These are phyloP conservation scores for Campylorhamphus procurvoides DNA, from an alignment of 2,113 vertebrate species.

Conservation along the genomic window DNA sequence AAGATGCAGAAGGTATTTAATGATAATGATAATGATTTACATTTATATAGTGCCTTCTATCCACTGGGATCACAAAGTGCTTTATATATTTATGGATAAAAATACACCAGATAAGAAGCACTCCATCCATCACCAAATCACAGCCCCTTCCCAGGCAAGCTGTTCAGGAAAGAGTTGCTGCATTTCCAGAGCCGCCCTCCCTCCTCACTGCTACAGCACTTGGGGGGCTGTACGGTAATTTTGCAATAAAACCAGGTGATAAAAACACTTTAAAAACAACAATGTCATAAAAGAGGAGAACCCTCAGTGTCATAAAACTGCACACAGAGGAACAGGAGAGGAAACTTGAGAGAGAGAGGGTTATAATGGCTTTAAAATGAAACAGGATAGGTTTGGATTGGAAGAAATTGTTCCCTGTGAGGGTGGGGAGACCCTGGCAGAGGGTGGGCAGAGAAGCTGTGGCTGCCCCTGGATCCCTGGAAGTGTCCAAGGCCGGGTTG, in stretches of 20 bases:
- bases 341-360: background rate
- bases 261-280: constrained; percentile 65
- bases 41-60: constrained; percentile 54
- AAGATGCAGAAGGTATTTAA: constrained; percentile 64
- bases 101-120: constrained; percentile 7
- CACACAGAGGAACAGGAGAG: background rate
- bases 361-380: background rate
- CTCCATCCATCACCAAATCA: constrained; percentile 26
- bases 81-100: constrained; percentile 41
- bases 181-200: background rate
- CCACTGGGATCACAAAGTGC: constrained; percentile 24
- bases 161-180: background rate
- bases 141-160: constrained; percentile 5
- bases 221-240: constrained; percentile 2
- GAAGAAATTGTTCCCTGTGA: background rate
- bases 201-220: background rate
- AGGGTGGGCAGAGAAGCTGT: background rate
- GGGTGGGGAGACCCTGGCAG: background rate
- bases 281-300: constrained; percentile 37
- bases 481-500: background rate
- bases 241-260: constrained; percentile 58
- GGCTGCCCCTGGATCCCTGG: background rate
- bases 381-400: background rate
- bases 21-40: constrained; percentile 64
- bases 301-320: background rate